phyloP scores from a whole-genome alignment of 2,888 invertebrate species.

The Diarsia rubi region DNA sequence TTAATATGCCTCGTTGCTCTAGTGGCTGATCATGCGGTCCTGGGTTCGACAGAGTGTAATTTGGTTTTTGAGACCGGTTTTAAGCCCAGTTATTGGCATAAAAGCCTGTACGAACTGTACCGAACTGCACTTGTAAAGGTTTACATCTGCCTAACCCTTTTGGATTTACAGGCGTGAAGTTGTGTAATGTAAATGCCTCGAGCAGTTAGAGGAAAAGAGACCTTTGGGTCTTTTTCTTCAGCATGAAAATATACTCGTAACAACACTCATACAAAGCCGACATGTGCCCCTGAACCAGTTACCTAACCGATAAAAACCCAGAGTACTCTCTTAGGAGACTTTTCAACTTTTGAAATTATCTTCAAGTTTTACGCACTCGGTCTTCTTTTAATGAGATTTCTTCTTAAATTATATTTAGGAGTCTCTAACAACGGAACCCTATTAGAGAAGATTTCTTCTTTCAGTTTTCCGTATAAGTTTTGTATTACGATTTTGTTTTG shows the following conservation, averaged over 20 bases:
- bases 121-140: too few species aligned
- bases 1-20: neutral
- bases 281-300: conserved; percentile 52
- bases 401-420: conserved; percentile 64
- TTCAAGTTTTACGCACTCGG: conserved; percentile 62
- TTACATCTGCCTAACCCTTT: neutral
- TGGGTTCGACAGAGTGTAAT: neutral
- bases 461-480: conserved; percentile 50
- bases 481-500: conserved; percentile 44
- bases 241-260: neutral
- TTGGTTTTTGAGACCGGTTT: neutral
- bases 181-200: neutral
- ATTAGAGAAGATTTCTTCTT: conserved; percentile 55
- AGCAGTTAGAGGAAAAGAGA: neutral
- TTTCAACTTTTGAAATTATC: conserved; percentile 66
- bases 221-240: conserved; percentile 3
- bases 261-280: conserved; percentile 30
- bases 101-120: neutral
- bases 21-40: neutral
- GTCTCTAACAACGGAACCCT: conserved; percentile 60
- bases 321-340: conserved; percentile 58
- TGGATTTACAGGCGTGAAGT: neutral
- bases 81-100: neutral
- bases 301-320: conserved; percentile 60
- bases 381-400: conserved; percentile 69